Conservation (phyloP, 2,797 vertebrate genomes). For the Denticeps clupeoides region DNA sequence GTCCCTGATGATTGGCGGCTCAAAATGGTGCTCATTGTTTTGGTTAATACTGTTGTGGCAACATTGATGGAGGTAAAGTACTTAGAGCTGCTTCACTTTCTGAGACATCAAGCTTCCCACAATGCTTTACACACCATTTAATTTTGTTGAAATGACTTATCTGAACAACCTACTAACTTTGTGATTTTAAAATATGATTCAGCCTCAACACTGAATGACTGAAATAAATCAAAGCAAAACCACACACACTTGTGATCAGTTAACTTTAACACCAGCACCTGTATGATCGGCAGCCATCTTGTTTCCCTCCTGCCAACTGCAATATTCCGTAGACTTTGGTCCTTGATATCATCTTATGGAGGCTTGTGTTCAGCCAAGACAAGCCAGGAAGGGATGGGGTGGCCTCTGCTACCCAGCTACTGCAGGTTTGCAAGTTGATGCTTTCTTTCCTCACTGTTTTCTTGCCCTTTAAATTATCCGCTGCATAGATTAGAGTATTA, state of each 20-base stretch:
- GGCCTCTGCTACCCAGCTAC: constrained; percentile 68
- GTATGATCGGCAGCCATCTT: constrained; percentile 64
- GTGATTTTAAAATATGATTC: too few species aligned
- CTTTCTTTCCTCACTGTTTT: constrained; percentile 40
- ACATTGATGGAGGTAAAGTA: constrained; percentile 79
- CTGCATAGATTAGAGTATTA: too few species aligned
- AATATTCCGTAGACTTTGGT: constrained; percentile 88
- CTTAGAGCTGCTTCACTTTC: neutral
- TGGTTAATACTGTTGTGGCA: constrained; percentile 68
- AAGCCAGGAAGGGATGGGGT: constrained; percentile 82
- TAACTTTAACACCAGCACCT: constrained; percentile 2
- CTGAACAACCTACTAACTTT: too few species aligned
- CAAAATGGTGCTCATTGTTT: constrained; percentile 65
- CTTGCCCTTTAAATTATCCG: too few species aligned
- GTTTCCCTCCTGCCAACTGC: constrained; percentile 71
- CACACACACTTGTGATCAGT: neutral
- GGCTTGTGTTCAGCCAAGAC: constrained; percentile 95
- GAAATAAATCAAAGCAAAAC: neutral
- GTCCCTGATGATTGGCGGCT: constrained; percentile 79
- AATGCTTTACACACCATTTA: neutral
- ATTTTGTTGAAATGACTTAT: too few species aligned
- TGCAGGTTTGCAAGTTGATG: constrained; percentile 85
- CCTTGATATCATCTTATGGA: constrained; percentile 98
- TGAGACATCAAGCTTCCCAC: neutral
- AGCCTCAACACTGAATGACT: constrained; percentile 17